phyloP scores from a whole-genome alignment of 2,797 vertebrate genomes.

The Lophotriccus pileatus region DNA sequence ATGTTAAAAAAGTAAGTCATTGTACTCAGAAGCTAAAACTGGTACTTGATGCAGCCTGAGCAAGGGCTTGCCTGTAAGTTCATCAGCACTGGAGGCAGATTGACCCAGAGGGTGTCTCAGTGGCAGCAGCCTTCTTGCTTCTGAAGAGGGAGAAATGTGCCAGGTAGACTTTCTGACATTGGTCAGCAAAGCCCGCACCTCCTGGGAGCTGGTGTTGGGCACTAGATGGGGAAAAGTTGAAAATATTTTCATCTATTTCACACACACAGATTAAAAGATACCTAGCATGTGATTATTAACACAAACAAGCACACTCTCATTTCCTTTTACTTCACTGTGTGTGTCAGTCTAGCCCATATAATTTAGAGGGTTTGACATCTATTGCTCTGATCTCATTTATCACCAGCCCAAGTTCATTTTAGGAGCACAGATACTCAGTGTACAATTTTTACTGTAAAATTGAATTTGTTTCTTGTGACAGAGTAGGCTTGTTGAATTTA shows the following conservation, averaged over 20 bases:
- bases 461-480: conserved; percentile 51
- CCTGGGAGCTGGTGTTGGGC: rapidly evolving
- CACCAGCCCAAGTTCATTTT: conserved; percentile 21
- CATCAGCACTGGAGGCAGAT: neutral
- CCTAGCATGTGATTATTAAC: neutral
- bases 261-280: neutral
- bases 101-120: neutral
- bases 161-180: neutral
- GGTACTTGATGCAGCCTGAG: neutral
- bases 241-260: neutral
- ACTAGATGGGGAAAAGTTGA: neutral
- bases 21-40: neutral
- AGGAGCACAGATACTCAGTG: neutral
- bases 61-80: neutral
- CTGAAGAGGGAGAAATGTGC: neutral
- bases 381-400: conserved; percentile 32
- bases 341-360: neutral
- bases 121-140: neutral
- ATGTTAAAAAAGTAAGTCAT: neutral
- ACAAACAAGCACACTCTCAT: neutral
- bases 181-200: neutral
- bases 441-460: conserved; percentile 51
- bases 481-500: conserved; percentile 36
- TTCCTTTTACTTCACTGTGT: neutral
- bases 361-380: conserved; percentile 19